These are phyloP conservation scores for Numenius phaeopus DNA, from an alignment of 2,797 vertebrate genomes.

Conservation along the genomic window DNA sequence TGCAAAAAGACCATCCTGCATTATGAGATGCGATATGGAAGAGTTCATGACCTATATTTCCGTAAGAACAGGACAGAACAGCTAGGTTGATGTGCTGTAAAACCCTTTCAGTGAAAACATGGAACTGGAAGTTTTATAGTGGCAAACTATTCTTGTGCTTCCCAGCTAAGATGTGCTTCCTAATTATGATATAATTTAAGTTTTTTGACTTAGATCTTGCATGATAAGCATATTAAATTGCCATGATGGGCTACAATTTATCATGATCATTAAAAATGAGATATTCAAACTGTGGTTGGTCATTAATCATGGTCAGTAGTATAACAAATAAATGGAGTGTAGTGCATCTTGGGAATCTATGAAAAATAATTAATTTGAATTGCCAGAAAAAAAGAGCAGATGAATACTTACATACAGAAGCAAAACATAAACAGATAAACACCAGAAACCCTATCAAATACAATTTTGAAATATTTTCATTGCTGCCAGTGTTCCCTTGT, in stretches of 20 bases:
- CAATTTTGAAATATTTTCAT: background rate
- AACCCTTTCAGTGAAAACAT: background rate
- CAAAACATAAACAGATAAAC: slow-evolving; percentile 24
- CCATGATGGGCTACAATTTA: slow-evolving; percentile 53
- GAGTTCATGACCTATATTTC: background rate
- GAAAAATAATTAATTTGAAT: slow-evolving; percentile 61
- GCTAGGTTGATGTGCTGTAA: background rate
- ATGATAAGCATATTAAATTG: slow-evolving; percentile 65
- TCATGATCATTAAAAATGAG: slow-evolving; percentile 64
- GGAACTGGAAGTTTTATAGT: background rate
- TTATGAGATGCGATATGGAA: background rate
- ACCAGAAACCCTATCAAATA: background rate
- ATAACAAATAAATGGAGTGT: slow-evolving; percentile 60
- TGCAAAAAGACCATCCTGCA: background rate
- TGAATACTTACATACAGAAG: slow-evolving; percentile 9
- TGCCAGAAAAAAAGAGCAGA: slow-evolving; percentile 32
- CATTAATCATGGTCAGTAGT: slow-evolving; percentile 70
- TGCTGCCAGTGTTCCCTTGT: background rate
- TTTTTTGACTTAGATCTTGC: slow-evolving; percentile 54
- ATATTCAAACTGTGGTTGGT: slow-evolving; percentile 35
- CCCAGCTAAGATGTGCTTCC: slow-evolving; percentile 1
- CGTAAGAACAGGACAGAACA: background rate
- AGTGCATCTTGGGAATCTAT: slow-evolving; percentile 41
- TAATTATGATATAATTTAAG: slow-evolving; percentile 56
- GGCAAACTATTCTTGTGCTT: background rate